A percentile compares a stretch with the other conserved stretches of the same genome.
Evolutionary conservation across 2,888 invertebrate genomes (phyloP).

Genomic region (Scaptomyza flava): DNA sequence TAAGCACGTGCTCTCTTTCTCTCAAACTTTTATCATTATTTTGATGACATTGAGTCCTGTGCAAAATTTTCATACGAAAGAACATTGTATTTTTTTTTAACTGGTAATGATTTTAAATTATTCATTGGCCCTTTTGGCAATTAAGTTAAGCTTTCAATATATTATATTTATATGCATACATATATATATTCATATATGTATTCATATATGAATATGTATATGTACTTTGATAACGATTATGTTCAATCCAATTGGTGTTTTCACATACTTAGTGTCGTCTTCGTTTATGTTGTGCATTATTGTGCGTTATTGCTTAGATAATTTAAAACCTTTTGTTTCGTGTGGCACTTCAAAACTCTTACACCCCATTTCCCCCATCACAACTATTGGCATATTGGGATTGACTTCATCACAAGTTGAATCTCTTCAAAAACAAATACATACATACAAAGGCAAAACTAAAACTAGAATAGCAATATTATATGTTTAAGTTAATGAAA

Average conservation of each 20-base stretch:
- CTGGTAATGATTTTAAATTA: constrained; percentile 9
- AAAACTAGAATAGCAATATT: constrained; percentile 76
- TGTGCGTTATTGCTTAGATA: constrained; percentile 40
- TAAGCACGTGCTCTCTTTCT: constrained; percentile 27
- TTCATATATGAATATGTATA: too few relatives aligned
- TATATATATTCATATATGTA: too few relatives aligned
- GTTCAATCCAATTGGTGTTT: constrained; percentile 28
- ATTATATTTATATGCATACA: neutral
- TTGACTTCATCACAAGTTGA: constrained; percentile 19
- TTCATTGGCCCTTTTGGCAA: constrained; percentile 35
- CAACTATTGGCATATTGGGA: constrained; percentile 18
- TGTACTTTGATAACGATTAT: neutral
- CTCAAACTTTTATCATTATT: constrained; percentile 13
- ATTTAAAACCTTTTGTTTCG: constrained; percentile 24
- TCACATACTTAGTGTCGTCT: constrained; percentile 24
- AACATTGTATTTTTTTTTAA: constrained; percentile 27
- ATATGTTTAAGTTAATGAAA: constrained; percentile 71
- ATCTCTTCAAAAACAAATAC: constrained; percentile 41
- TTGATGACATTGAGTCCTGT: constrained; percentile 30
- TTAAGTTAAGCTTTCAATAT: constrained; percentile 19
- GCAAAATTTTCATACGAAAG: constrained; percentile 15
- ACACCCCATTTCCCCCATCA: neutral
- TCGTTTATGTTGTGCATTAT: constrained; percentile 30
- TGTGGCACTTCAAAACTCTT: constrained; percentile 14
- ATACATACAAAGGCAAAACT: constrained; percentile 55